A percentile compares a stretch with the other conserved stretches of the same genome.
These are phyloP conservation scores for Atopsyche davidsoni DNA, from an alignment of 1,140 invertebrate species.

Conservation along the genomic window DNA sequence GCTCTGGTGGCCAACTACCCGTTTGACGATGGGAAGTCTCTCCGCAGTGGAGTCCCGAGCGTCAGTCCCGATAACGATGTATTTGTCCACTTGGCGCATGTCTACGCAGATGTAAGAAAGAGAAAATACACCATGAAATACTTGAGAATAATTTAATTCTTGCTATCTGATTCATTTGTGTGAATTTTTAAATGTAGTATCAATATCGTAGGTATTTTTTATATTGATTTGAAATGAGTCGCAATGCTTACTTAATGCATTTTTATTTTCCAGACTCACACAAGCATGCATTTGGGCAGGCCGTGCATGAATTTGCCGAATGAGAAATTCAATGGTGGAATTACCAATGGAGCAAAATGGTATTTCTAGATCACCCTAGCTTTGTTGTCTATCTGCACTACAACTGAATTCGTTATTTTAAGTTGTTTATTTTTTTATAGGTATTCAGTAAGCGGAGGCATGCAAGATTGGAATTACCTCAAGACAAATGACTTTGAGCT, in stretches of 20 bases:
- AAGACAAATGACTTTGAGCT: conserved; percentile 90
- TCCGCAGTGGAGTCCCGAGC: conserved; percentile 43
- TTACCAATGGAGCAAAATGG: conserved; percentile 91
- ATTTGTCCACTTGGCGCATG: conserved; percentile 74
- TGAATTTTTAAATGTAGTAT: background rate
- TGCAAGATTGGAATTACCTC: conserved; percentile 99
- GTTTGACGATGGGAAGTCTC: conserved; percentile 65
- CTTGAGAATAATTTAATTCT: background rate
- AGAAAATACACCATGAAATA: too few species aligned
- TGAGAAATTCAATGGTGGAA: conserved; percentile 74
- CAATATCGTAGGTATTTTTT: background rate
- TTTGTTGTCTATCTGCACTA: background rate
- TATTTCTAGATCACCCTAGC: conserved; percentile 27
- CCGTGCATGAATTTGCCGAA: conserved; percentile 60
- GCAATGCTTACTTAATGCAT: too few species aligned
- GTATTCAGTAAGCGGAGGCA: conserved; percentile 83
- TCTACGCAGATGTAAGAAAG: conserved; percentile 70
- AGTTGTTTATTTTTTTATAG: conserved; percentile 30
- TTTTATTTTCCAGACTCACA: conserved; percentile 57
- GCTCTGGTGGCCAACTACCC: conserved; percentile 93
- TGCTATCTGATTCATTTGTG: background rate
- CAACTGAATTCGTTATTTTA: too few species aligned
- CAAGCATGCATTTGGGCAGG: conserved; percentile 71
- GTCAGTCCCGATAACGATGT: conserved; percentile 76
- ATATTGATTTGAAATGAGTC: too few species aligned